These are phyloP conservation scores for Irena cyanogastra DNA, from an alignment of 2,113 vertebrate species.

Conservation along the genomic window DNA sequence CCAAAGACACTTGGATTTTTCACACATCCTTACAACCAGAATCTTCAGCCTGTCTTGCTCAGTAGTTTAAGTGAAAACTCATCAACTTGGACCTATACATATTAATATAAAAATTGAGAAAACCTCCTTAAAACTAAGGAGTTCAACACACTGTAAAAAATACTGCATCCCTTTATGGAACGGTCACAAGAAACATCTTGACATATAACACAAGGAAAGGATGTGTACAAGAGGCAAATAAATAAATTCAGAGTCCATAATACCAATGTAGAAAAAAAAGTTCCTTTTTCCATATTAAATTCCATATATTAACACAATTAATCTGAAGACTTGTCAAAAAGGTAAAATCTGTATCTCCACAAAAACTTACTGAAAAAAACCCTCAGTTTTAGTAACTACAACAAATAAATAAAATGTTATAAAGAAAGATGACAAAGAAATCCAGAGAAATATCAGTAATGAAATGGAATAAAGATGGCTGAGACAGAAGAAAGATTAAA, in stretches of 20 bases:
- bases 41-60: neutral
- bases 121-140: neutral
- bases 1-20: neutral
- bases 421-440: neutral
- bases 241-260: neutral
- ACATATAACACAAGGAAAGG: neutral
- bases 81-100: neutral
- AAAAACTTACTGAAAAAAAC: neutral
- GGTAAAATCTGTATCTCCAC: neutral
- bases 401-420: neutral
- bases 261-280: neutral
- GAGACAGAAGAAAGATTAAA: neutral
- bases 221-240: neutral
- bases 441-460: neutral
- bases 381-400: neutral
- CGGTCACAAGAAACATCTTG: neutral
- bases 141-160: neutral
- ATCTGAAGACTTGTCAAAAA: neutral
- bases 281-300: neutral
- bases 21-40: neutral
- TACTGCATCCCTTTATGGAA: neutral
- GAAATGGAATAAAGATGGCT: neutral
- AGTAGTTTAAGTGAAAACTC: neutral
- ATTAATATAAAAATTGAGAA: neutral
- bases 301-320: neutral